A percentile compares a stretch with the other conserved stretches of the same genome.
These are phyloP conservation scores for Neogale vison DNA, from an alignment of 2,113 vertebrate genomes.

Conservation along the genomic window DNA sequence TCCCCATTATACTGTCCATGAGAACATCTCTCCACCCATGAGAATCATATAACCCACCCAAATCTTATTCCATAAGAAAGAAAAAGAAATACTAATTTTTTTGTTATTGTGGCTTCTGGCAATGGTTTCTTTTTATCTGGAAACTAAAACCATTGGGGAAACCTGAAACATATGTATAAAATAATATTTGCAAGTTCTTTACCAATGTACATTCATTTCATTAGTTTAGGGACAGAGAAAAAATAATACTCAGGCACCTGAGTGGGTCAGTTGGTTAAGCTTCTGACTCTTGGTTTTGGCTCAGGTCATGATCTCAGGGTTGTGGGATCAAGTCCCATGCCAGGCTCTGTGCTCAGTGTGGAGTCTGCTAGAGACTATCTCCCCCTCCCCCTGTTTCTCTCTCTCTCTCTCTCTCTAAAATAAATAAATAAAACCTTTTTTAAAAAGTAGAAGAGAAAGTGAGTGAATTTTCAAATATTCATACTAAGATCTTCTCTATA, in stretches of 20 bases:
- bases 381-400: neutral
- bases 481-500: neutral
- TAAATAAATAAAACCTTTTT: neutral
- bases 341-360: neutral
- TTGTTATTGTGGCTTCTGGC: neutral
- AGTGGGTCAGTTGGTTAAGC: neutral
- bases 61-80: neutral
- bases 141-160: neutral
- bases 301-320: neutral
- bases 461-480: neutral
- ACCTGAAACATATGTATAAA: neutral
- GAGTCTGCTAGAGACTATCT: neutral
- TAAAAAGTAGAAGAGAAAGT: neutral
- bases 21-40: neutral
- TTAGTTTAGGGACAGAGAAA: conserved; percentile 7
- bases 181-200: neutral
- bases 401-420: neutral
- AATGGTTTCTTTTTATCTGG: neutral
- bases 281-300: neutral
- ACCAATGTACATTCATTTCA: neutral
- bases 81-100: neutral
- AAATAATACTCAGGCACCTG: neutral
- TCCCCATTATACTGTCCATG: neutral
- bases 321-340: neutral
- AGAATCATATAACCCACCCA: neutral